phyloP scores from a whole-genome alignment of 2,888 invertebrate genomes.

The Sturmia bella region DNA sequence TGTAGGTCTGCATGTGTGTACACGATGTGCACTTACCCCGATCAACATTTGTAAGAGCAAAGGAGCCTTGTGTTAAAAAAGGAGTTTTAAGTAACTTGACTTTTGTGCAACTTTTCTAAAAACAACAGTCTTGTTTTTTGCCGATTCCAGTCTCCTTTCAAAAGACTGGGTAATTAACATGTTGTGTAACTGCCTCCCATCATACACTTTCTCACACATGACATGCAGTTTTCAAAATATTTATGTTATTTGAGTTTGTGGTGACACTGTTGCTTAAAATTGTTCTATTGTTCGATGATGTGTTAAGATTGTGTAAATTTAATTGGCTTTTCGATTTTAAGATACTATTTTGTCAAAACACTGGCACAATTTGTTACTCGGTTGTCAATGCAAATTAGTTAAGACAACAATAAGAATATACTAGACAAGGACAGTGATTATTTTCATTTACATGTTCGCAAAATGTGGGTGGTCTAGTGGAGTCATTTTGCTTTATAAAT shows the following conservation, averaged over 20 bases:
- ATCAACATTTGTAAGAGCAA: conserved; percentile 24
- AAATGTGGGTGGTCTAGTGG: no score
- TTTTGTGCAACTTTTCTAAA: conserved; percentile 46
- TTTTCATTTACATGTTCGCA: no score
- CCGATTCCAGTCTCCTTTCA: not conserved
- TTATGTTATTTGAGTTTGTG: conserved; percentile 49
- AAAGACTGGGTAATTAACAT: conserved; percentile 64
- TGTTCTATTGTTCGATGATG: conserved; percentile 70
- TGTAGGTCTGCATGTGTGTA: no score
- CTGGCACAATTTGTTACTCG: conserved; percentile 46
- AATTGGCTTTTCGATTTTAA: conserved; percentile 68
- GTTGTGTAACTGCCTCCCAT: conserved; percentile 40
- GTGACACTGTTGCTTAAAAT: conserved; percentile 59
- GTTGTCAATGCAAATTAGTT: conserved; percentile 59
- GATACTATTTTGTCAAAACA: conserved; percentile 61
- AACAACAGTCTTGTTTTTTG: conserved; percentile 22
- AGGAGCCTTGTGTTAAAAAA: conserved; percentile 3
- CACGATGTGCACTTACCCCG: not conserved
- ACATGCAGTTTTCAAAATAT: conserved; percentile 55
- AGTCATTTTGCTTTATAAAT: no score
- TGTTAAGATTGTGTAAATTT: conserved; percentile 71
- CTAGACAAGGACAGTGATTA: no score
- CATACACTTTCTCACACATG: not conserved
- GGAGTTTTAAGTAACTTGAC: conserved; percentile 61
- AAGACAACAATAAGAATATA: not conserved